Conservation (phyloP, 2,113 vertebrate species). For the Chaetodon auriga region DNA sequence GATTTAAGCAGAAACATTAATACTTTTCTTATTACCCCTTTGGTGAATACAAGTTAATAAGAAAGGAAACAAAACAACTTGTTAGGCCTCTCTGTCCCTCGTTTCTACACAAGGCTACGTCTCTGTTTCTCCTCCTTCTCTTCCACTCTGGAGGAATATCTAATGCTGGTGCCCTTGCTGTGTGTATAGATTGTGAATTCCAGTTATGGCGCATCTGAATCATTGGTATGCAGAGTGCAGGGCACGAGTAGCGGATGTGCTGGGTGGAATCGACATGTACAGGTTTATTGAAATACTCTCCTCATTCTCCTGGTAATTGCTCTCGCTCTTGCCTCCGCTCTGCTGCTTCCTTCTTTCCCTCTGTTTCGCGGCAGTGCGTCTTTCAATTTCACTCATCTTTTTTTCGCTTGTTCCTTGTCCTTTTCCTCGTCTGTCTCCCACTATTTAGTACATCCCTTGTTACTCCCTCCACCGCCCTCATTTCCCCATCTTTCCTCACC, state of each 20-base stretch:
- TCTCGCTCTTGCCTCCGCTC: conserved; percentile 53
- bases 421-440: conserved; percentile 21
- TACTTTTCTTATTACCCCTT: background rate
- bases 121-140: background rate
- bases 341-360: conserved; percentile 31
- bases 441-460: conserved; percentile 27
- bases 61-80: conserved; percentile 19
- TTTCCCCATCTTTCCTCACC: conserved; percentile 26
- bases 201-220: conserved; percentile 65
- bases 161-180: conserved; percentile 58
- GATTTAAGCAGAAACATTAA: too few species aligned
- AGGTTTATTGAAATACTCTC: conserved; percentile 79
- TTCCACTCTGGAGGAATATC: conserved; percentile 62
- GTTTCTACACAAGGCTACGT: conserved; percentile 58
- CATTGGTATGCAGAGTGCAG: conserved; percentile 78
- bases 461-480: conserved; percentile 20
- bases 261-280: conserved; percentile 66
- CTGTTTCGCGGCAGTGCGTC: conserved; percentile 9
- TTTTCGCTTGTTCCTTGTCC: conserved; percentile 36
- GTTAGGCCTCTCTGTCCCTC: conserved; percentile 41
- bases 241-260: conserved; percentile 64
- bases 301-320: conserved; percentile 74
- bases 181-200: conserved; percentile 80
- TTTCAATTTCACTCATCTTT: conserved; percentile 51
- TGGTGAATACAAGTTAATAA: background rate